Evolutionary conservation across 2,113 vertebrate species (phyloP).

Genomic region (Xyrauchen texanus): DNA sequence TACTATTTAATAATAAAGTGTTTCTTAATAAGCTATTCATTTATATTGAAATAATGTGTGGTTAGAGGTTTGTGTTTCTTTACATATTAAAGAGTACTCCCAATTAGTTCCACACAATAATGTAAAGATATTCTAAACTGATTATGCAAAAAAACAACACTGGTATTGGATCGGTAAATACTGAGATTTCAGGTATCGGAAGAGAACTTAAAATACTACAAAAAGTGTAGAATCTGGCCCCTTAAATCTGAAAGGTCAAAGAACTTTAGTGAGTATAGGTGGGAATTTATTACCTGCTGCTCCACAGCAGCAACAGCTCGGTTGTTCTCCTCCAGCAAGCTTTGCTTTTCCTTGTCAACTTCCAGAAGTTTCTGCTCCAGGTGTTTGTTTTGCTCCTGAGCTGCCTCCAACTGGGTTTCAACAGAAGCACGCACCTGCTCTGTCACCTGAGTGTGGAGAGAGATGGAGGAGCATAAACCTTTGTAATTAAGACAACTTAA

Average conservation of each 20-base stretch:
- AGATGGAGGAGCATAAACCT: not conserved
- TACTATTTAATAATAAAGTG: no score
- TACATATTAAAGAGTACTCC: no score
- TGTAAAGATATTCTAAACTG: no score
- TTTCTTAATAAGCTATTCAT: no score
- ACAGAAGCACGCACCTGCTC: conserved; percentile 86
- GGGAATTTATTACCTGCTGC: conserved; percentile 77
- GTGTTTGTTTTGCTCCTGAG: conserved; percentile 81
- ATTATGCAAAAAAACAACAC: no score
- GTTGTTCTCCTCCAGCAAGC: conserved; percentile 83
- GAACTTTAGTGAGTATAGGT: not conserved
- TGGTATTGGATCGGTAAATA: no score
- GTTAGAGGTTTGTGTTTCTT: no score
- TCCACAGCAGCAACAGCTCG: conserved; percentile 82
- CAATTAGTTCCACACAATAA: no score
- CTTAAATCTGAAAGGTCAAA: not conserved
- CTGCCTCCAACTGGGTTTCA: conserved; percentile 83
- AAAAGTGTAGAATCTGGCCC: no score
- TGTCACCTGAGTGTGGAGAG: conserved; percentile 78
- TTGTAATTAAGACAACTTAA: no score
- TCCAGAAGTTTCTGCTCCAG: conserved; percentile 88
- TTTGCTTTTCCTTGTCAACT: conserved; percentile 85
- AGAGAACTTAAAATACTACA: not conserved
- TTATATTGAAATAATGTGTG: no score
- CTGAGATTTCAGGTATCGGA: no score